Conservation (phyloP, 1,140 invertebrate species). For the Anastrepha obliqua region DNA sequence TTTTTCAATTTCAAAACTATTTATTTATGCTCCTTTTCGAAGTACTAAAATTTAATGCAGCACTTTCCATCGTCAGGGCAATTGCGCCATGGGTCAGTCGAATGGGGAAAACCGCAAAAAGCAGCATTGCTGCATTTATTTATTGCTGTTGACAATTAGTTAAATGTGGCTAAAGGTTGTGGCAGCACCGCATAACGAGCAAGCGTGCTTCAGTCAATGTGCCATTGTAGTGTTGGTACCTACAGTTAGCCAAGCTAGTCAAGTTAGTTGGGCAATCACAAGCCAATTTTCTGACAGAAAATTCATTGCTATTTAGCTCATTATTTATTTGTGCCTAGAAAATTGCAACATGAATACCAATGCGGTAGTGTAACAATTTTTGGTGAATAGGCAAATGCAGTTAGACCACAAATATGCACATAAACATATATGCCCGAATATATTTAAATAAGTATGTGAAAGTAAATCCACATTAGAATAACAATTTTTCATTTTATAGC, state of each 20-base stretch:
- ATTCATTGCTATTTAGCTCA: constrained; percentile 8
- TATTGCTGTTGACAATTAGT: constrained; percentile 51
- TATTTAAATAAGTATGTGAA: not conserved
- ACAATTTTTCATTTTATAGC: too few relatives aligned
- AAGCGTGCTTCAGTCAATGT: not conserved
- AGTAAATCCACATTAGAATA: too few relatives aligned
- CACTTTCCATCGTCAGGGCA: not conserved
- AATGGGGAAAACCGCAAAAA: constrained; percentile 10
- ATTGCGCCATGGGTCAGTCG: not conserved
- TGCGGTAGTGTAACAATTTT: not conserved
- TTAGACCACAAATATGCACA: not conserved
- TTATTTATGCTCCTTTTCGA: too few relatives aligned
- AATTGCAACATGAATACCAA: not conserved
- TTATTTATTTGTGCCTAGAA: constrained; percentile 35
- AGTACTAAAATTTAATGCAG: not conserved
- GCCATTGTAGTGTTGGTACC: not conserved
- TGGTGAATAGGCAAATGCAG: not conserved
- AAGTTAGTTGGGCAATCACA: constrained; percentile 6
- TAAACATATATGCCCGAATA: not conserved
- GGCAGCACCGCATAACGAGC: not conserved
- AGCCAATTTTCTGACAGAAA: constrained; percentile 23
- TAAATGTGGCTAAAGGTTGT: constrained; percentile 36
- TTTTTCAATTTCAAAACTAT: too few relatives aligned
- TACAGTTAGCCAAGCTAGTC: not conserved
- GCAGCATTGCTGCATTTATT: constrained; percentile 36